Evolutionary conservation across 2,888 invertebrate species (phyloP).

Genomic region (Pseudococcus longispinus): DNA sequence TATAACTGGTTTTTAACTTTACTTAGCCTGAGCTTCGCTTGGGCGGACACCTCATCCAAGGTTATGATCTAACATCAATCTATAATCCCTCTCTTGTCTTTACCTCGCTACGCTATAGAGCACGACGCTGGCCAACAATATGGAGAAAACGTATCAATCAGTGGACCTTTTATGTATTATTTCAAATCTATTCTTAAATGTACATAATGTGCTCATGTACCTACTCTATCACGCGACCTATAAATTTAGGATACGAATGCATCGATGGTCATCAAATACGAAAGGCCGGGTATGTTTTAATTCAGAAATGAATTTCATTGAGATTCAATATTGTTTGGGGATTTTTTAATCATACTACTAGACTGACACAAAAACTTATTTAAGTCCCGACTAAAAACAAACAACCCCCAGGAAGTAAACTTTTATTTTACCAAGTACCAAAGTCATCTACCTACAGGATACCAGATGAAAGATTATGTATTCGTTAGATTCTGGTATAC

Average conservation of each 20-base stretch:
- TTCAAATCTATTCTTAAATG: neutral
- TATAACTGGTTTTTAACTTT: constrained; percentile 52
- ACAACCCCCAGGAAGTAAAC: too few relatives aligned
- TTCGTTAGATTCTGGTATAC: too few relatives aligned
- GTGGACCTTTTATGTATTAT: neutral
- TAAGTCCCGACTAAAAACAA: too few relatives aligned
- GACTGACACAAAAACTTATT: too few relatives aligned
- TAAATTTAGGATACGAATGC: neutral
- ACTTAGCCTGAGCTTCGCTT: constrained; percentile 48
- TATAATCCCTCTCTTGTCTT: constrained; percentile 44
- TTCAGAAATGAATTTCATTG: too few relatives aligned
- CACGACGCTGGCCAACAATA: constrained; percentile 33
- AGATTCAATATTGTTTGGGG: too few relatives aligned
- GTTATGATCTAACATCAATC: constrained; percentile 55
- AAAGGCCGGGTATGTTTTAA: too few relatives aligned
- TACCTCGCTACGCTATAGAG: neutral
- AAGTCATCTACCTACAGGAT: too few relatives aligned
- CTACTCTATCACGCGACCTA: neutral
- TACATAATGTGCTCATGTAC: neutral
- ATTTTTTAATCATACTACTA: too few relatives aligned
- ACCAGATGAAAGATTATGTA: too few relatives aligned
- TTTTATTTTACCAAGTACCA: too few relatives aligned
- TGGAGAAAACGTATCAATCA: constrained; percentile 56
- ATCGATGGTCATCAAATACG: too few relatives aligned
- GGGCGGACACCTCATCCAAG: constrained; percentile 55